phyloP scores from a whole-genome alignment of 2,113 vertebrate genomes.

The Nyctereutes procyonoides region DNA sequence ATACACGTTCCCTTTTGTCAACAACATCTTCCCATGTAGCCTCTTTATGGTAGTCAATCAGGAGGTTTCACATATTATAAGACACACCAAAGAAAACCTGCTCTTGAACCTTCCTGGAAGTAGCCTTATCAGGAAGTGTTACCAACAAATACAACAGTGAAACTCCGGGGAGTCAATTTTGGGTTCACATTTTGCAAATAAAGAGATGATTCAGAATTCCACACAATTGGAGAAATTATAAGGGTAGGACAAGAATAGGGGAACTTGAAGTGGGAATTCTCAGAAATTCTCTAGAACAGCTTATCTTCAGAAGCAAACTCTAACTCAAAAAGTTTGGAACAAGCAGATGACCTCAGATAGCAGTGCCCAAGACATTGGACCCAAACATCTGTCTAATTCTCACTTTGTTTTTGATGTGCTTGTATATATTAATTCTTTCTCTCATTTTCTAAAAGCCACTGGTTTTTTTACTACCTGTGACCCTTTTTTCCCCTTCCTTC shows the following conservation, averaged over 20 bases:
- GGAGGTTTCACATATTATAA: neutral
- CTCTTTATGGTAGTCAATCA: neutral
- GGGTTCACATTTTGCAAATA: neutral
- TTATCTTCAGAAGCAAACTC: neutral
- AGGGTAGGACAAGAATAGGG: neutral
- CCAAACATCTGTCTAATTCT: neutral
- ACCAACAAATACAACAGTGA: neutral
- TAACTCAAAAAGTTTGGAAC: neutral
- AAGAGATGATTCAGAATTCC: neutral
- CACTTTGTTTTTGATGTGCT: neutral
- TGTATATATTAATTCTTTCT: neutral
- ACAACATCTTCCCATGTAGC: neutral
- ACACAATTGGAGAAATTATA: neutral
- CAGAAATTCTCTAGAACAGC: neutral
- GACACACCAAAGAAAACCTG: neutral
- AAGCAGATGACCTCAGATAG: neutral
- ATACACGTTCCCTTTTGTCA: neutral
- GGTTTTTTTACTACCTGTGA: neutral
- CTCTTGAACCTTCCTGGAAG: neutral
- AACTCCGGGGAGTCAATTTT: neutral
- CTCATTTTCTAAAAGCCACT: neutral
- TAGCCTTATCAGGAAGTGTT: neutral
- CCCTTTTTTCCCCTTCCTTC: neutral
- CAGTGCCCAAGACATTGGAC: neutral
- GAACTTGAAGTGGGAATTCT: neutral